A percentile compares a stretch with the other conserved stretches of the same genome.
Conservation (phyloP, 2,113 vertebrate genomes). For the Fregetta grallaria region DNA sequence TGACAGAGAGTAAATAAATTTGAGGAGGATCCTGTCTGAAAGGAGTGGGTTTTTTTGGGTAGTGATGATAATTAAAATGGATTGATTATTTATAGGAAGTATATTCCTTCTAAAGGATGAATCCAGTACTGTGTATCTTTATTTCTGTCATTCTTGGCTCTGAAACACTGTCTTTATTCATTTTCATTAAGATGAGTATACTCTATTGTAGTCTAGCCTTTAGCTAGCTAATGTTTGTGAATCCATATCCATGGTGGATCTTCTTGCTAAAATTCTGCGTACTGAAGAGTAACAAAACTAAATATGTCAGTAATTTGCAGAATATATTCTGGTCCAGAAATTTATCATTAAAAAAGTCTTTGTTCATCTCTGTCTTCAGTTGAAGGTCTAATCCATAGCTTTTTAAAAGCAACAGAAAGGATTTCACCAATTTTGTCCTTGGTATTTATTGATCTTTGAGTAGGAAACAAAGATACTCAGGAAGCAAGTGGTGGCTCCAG, state of each 20-base stretch:
- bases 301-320: neutral
- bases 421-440: neutral
- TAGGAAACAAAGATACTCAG: neutral
- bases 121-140: neutral
- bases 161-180: neutral
- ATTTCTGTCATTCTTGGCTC: conserved; percentile 22
- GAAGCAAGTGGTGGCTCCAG: neutral
- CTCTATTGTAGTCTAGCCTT: neutral
- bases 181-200: neutral
- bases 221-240: neutral
- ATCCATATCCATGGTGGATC: neutral
- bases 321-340: neutral
- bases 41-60: neutral
- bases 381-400: neutral
- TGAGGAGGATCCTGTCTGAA: neutral
- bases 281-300: neutral
- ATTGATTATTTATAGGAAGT: neutral
- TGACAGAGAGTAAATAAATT: neutral
- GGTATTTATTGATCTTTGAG: neutral
- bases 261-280: neutral
- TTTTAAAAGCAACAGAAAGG: neutral
- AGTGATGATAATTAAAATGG: neutral
- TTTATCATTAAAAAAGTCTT: neutral
- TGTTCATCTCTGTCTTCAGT: neutral
- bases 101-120: neutral